A percentile compares a stretch with the other conserved stretches of the same genome.
Conservation (phyloP, 2,797 vertebrate genomes). For the Sylvilagus floridanus region DNA sequence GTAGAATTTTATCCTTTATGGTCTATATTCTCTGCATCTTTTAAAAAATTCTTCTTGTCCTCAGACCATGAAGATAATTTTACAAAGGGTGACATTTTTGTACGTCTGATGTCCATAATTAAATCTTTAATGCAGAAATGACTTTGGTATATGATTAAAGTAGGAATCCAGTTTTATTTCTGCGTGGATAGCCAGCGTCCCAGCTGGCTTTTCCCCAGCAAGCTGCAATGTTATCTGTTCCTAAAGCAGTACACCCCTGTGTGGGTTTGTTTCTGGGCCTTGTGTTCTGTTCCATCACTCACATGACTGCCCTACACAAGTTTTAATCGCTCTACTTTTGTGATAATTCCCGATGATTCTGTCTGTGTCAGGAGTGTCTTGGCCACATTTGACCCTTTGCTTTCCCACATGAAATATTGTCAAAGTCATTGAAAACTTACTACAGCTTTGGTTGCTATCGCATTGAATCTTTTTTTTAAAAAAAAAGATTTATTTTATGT, state of each 20-base stretch:
- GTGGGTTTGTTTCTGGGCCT: not conserved
- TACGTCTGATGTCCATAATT: slow-evolving; percentile 48
- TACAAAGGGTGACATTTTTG: not conserved
- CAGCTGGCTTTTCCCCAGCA: not conserved
- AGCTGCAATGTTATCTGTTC: not conserved
- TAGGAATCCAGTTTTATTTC: slow-evolving; percentile 25
- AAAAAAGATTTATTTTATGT: too few relatives aligned
- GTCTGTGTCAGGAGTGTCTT: slow-evolving; percentile 14
- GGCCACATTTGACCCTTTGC: not conserved
- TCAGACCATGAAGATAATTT: not conserved
- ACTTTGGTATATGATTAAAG: not conserved
- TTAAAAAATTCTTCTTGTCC: slow-evolving; percentile 19
- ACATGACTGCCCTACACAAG: not conserved
- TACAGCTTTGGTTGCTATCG: slow-evolving; percentile 10
- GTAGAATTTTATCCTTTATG: slow-evolving; percentile 58
- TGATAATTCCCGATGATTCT: not conserved
- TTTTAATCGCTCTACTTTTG: slow-evolving; percentile 18
- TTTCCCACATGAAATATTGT: slow-evolving; percentile 19
- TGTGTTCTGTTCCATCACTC: not conserved
- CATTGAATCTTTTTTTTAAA: not conserved
- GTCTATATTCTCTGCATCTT: slow-evolving; percentile 43
- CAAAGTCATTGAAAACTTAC: not conserved
- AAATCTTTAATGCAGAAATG: slow-evolving; percentile 5
- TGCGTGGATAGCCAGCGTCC: not conserved
- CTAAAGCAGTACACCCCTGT: not conserved